These are phyloP conservation scores for Hylomyscus alleni DNA, from an alignment of 2,797 vertebrate species.

Conservation along the genomic window DNA sequence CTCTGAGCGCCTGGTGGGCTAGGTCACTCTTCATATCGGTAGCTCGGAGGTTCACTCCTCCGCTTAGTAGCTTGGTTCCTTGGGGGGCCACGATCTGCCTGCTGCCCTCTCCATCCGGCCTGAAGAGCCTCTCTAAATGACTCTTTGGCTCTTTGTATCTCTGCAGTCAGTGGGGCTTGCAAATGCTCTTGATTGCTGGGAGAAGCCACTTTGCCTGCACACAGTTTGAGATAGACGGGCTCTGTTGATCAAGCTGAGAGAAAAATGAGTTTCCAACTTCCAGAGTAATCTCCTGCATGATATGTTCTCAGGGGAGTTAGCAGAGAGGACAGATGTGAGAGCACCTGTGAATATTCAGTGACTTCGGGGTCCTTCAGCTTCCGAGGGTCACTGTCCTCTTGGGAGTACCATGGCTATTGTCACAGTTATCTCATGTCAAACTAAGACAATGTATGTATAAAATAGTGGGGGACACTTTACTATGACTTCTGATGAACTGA, in stretches of 20 bases:
- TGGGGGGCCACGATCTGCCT: background rate
- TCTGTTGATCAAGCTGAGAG: background rate
- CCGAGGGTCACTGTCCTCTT: background rate
- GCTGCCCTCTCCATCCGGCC: background rate
- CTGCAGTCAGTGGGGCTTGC: background rate
- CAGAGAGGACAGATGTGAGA: background rate
- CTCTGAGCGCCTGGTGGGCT: background rate
- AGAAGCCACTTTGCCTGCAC: background rate
- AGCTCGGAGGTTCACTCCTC: background rate
- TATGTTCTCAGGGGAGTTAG: background rate
- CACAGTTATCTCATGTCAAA: background rate
- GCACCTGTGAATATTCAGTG: background rate
- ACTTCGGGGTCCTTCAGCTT: background rate
- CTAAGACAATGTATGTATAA: background rate
- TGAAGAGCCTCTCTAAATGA: background rate
- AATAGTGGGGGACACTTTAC: background rate
- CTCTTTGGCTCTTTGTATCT: background rate
- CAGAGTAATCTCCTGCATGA: background rate
- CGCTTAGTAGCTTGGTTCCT: background rate
- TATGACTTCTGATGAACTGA: background rate
- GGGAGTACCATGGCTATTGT: background rate
- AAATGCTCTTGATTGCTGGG: background rate
- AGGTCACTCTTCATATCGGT: background rate
- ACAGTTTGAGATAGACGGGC: background rate
- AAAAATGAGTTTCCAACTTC: too few relatives aligned